A percentile compares a stretch with the other conserved stretches of the same genome.
Evolutionary conservation across 2,113 vertebrate genomes (phyloP).

Genomic region (Chelonoidis abingdonii): DNA sequence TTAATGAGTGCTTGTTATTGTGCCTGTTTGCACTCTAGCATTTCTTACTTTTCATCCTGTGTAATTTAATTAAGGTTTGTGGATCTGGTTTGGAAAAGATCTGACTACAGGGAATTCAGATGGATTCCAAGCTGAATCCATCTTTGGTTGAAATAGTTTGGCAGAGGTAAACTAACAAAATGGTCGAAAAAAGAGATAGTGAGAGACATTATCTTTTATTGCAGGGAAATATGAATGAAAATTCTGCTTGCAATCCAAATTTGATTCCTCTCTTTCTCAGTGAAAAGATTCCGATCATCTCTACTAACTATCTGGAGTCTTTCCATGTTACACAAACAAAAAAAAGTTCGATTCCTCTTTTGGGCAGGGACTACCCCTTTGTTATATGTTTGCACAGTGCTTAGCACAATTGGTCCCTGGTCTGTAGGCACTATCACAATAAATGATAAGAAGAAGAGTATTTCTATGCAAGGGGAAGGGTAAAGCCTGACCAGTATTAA

Average conservation of each 20-base stretch:
- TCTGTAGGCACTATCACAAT: background rate
- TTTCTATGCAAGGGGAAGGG: background rate
- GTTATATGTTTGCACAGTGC: background rate
- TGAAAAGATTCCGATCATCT: background rate
- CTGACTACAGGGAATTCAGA: constrained; percentile 39
- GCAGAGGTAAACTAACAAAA: constrained; percentile 11
- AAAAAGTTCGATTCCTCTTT: background rate
- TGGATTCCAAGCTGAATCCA: background rate
- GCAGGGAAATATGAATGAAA: constrained; percentile 10
- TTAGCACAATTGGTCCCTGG: background rate
- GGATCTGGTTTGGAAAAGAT: constrained; percentile 47
- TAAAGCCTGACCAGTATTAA: background rate
- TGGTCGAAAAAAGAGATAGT: background rate
- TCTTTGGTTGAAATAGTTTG: constrained; percentile 11
- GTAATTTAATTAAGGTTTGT: constrained; percentile 52
- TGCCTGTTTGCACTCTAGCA: constrained; percentile 29
- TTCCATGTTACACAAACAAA: background rate
- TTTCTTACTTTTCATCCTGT: constrained; percentile 57
- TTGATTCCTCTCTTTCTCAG: background rate
- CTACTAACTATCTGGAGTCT: background rate
- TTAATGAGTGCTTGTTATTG: constrained; percentile 61
- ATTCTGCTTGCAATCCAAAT: constrained; percentile 19
- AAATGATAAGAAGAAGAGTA: background rate
- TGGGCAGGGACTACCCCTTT: background rate
- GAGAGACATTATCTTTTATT: constrained; percentile 1